A percentile compares a stretch with the other conserved stretches of the same genome.
phyloP scores from a whole-genome alignment of 1,140 invertebrate species.

The Reticulitermes speratus region DNA sequence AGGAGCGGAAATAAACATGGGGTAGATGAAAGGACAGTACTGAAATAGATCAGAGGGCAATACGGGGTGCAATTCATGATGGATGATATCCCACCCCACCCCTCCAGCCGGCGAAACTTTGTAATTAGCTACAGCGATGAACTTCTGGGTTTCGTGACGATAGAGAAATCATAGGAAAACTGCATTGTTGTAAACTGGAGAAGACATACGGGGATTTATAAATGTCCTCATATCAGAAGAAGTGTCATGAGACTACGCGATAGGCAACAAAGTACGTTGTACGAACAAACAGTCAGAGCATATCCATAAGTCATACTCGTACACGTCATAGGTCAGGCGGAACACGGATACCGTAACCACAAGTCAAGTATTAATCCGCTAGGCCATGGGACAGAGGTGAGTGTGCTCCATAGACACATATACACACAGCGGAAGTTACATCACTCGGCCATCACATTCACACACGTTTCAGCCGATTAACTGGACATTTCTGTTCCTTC shows the following conservation, averaged over 20 bases:
- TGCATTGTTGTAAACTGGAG: background rate
- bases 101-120: no score
- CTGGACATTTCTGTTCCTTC: slow-evolving; percentile 3
- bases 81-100: no score
- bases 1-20: no score
- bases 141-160: no score
- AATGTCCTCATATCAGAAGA: no score
- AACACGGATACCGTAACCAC: background rate
- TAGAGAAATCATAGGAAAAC: background rate
- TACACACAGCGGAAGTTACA: background rate
- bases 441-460: background rate
- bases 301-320: background rate
- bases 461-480: background rate
- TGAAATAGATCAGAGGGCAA: no score
- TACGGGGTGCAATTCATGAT: no score
- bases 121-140: no score
- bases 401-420: background rate
- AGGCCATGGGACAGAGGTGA: background rate
- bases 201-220: no score
- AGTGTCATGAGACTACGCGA: background rate
- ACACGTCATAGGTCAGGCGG: no score
- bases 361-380: background rate
- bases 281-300: background rate
- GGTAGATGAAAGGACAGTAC: no score
- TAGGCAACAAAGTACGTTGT: background rate